Conservation (phyloP, 2,888 invertebrate species). For the Lepas anatifera region DNA sequence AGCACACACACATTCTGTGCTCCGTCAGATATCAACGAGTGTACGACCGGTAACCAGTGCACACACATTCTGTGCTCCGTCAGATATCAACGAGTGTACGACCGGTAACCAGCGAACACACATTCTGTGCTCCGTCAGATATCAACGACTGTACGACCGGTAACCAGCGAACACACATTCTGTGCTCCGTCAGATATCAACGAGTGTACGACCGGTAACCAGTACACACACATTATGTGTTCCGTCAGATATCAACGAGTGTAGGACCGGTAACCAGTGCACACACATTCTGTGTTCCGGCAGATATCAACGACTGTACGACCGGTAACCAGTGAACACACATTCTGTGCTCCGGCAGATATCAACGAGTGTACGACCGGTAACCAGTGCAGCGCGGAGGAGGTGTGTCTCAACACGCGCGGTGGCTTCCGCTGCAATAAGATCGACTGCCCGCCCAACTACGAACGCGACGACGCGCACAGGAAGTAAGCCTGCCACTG, state of each 20-base stretch:
- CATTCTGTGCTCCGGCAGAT: not conserved
- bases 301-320: not conserved
- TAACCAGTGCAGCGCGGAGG: conserved; percentile 29
- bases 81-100: no score
- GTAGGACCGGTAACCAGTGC: conserved; percentile 34
- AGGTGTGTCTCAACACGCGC: conserved; percentile 41
- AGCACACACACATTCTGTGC: no score
- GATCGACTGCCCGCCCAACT: conserved; percentile 74
- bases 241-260: conserved; percentile 41
- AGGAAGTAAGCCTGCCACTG: conserved; percentile 65
- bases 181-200: not conserved
- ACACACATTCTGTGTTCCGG: conserved; percentile 32
- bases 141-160: no score
- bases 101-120: no score
- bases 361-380: conserved; percentile 1
- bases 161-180: no score
- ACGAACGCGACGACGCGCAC: conserved; percentile 57
- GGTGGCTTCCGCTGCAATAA: conserved; percentile 43
- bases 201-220: not conserved
- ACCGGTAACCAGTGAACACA: not conserved
- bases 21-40: no score
- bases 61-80: no score
- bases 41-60: no score
- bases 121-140: no score
- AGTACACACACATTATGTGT: not conserved